phyloP scores from a whole-genome alignment of 1,140 invertebrate genomes.

The Glossosoma conforme region DNA sequence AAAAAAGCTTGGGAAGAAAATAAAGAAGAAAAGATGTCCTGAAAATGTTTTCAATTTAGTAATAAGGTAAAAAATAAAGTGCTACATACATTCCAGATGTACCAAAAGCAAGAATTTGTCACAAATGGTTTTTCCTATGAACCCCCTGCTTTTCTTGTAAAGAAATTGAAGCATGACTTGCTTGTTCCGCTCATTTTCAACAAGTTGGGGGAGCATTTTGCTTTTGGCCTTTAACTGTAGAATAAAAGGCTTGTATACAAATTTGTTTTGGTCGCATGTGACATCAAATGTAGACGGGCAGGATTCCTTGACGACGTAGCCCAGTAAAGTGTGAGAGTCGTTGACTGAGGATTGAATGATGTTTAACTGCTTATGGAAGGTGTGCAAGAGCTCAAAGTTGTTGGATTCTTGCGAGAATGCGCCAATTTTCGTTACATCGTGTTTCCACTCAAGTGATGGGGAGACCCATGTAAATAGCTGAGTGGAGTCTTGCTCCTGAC shows the following conservation, averaged over 20 bases:
- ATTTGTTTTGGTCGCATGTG: slow-evolving; percentile 33
- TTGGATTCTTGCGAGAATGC: slow-evolving; percentile 53
- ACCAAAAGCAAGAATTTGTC: slow-evolving; percentile 72
- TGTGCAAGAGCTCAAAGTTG: slow-evolving; percentile 55
- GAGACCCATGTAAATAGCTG: slow-evolving; percentile 66
- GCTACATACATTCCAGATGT: slow-evolving; percentile 71
- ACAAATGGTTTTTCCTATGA: slow-evolving; percentile 52
- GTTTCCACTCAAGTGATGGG: slow-evolving; percentile 40
- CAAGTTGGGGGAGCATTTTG: slow-evolving; percentile 47
- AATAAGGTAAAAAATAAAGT: not conserved
- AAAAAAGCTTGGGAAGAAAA: too few relatives aligned
- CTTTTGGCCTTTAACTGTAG: slow-evolving; percentile 54
- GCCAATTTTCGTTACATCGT: slow-evolving; percentile 44
- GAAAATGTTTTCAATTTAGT: too few relatives aligned
- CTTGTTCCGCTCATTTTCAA: slow-evolving; percentile 52
- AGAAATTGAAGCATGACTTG: slow-evolving; percentile 77
- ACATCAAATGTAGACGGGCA: slow-evolving; percentile 17
- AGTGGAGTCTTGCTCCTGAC: slow-evolving; percentile 69
- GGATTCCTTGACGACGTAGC: slow-evolving; percentile 57
- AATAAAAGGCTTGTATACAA: slow-evolving; percentile 54
- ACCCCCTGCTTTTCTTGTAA: slow-evolving; percentile 60
- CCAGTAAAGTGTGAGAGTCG: slow-evolving; percentile 57
- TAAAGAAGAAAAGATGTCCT: too few relatives aligned
- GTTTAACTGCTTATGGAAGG: slow-evolving; percentile 58
- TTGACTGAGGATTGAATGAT: slow-evolving; percentile 76